phyloP scores from a whole-genome alignment of 2,888 invertebrate species.

The Mayetiola destructor region DNA sequence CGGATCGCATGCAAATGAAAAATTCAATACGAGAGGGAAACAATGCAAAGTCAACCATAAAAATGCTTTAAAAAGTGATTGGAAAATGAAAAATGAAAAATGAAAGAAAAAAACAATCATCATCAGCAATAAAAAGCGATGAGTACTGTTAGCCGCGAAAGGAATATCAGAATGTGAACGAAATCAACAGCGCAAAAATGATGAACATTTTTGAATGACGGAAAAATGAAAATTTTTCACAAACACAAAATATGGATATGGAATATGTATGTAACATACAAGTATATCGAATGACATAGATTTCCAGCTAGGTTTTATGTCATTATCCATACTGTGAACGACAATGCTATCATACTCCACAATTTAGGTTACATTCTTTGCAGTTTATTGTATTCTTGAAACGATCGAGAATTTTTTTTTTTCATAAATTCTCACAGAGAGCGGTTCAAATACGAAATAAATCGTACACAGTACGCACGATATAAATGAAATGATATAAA shows the following conservation, averaged over 20 bases:
- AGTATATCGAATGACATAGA: conserved; percentile 1
- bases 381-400: too few species aligned
- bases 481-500: too few species aligned
- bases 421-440: background rate
- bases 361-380: background rate
- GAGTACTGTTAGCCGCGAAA: background rate
- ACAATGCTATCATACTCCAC: too few species aligned
- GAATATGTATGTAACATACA: too few species aligned
- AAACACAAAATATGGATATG: too few species aligned
- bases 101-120: background rate
- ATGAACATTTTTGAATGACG: background rate
- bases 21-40: background rate
- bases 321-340: background rate
- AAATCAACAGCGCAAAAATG: background rate
- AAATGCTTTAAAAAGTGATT: conserved; percentile 1
- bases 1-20: background rate
- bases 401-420: background rate
- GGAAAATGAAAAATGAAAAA: background rate
- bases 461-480: background rate
- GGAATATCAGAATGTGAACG: background rate
- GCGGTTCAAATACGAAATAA: background rate
- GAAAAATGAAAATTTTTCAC: background rate
- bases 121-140: background rate
- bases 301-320: background rate
- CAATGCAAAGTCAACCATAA: background rate